Evolutionary conservation across 2,797 vertebrate genomes (phyloP), one percentile per base, ranked within the genome.

Genomic region (Halcyon chelicuti): DNA sequence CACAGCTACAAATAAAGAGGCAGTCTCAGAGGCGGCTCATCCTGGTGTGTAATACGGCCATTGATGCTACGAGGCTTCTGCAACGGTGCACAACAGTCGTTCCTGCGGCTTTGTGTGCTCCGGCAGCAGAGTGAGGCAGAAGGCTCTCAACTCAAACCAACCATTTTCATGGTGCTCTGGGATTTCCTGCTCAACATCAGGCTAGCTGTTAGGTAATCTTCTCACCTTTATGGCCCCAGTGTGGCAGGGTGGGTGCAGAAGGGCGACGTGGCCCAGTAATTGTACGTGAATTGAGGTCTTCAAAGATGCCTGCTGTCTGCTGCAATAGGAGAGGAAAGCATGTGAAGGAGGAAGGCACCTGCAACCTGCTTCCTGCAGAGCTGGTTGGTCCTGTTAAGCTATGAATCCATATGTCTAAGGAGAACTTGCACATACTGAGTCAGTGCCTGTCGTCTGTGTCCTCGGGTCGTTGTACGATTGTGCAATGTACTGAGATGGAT

Each of bases 351-450:
- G 1, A 54, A 51, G 49, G 68, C 57, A 83, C 72, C 78, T 87
- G 71, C 23, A 52, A 0, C 37, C 54, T 86, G 16, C 55, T 91
- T 73, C 91, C 88, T 62, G 79, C n/a, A 35, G 2, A 1, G 84
- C 96, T 94, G 76, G 85, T 94, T 78, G 73, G 58, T 91, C 91
- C 82, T 91, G 91, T 81, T 88, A 8, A 49, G 42, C 58, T 72
- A 13, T 7, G 54, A 75, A 57, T 29, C 58, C 28, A 1, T 21
- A 3, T 26, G 26, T 73, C 51, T 55, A 5, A 81, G 35, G 70
- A 83, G 62, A 81, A 16, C 31, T 78, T 66, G 75, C 17, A 15
- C 42, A 44, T 31, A 31, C 39, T 52, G 73, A 75, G 51, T 85
- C 61, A 83, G 37, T 20, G 44, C 40, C 26, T 65, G 71, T 71